Conservation (phyloP, 2,888 invertebrate species). For the Brassicogethes aeneus region DNA sequence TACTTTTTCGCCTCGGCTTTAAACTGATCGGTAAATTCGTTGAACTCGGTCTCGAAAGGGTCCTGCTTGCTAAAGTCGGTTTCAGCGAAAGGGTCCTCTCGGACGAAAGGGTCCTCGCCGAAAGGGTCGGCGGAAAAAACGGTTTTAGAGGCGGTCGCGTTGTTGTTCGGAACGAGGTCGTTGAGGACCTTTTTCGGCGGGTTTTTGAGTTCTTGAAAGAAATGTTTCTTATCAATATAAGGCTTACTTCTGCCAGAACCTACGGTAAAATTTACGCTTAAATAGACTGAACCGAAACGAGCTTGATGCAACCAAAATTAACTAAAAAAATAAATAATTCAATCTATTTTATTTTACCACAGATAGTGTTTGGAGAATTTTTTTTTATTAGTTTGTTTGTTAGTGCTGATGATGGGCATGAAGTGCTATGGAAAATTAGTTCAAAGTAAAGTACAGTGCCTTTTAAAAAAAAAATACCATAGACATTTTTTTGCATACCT, state of each 20-base stretch:
- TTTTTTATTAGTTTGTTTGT: constrained; percentile 8
- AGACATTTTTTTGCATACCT: too few relatives aligned
- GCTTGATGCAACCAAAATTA: constrained; percentile 13
- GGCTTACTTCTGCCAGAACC: constrained; percentile 84
- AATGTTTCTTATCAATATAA: constrained; percentile 91
- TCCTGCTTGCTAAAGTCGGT: constrained; percentile 49
- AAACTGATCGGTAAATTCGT: constrained; percentile 11
- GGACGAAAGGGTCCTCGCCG: constrained; percentile 67
- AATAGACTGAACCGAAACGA: constrained; percentile 12
- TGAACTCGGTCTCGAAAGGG: constrained; percentile 49
- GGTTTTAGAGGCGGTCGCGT: constrained; percentile 10
- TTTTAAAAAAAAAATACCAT: too few relatives aligned
- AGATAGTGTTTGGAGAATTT: constrained; percentile 22
- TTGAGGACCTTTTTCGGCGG: constrained; percentile 88
- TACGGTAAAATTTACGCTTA: constrained; percentile 35
- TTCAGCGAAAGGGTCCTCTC: constrained; percentile 57
- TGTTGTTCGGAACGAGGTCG: constrained; percentile 53
- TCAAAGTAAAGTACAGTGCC: too few relatives aligned
- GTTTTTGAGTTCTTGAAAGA: constrained; percentile 92
- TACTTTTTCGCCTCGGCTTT: constrained; percentile 13
- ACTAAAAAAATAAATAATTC: constrained; percentile 16
- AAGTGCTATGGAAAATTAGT: too few relatives aligned
- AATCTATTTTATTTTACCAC: constrained; percentile 32
- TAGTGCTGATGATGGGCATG: too few relatives aligned
- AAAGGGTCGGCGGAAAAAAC: constrained; percentile 53